phyloP scores from a whole-genome alignment of 2,113 vertebrate species.

The Eonycteris spelaea region DNA sequence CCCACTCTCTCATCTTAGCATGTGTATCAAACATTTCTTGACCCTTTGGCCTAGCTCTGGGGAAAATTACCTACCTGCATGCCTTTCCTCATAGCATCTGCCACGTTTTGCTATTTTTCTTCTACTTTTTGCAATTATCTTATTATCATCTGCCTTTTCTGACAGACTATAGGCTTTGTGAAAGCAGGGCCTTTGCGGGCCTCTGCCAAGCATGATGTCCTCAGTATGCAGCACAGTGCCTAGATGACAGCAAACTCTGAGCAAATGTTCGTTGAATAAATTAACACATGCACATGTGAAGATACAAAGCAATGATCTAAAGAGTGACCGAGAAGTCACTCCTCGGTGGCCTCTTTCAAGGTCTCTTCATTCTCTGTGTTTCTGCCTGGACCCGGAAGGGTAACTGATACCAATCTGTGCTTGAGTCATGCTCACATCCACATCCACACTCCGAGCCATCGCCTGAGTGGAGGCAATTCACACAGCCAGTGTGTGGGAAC shows the following conservation, averaged over 20 bases:
- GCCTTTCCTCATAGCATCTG: background rate
- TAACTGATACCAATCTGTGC: background rate
- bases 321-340: background rate
- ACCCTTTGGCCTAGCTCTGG: background rate
- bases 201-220: background rate
- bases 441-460: background rate
- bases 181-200: background rate
- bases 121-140: background rate
- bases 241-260: background rate
- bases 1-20: background rate
- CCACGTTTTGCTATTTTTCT: background rate
- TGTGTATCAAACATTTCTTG: background rate
- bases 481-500: rapidly evolving
- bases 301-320: background rate
- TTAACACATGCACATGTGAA: background rate
- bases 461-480: background rate
- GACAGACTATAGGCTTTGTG: background rate
- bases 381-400: background rate
- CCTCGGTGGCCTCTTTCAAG: background rate
- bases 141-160: background rate
- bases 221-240: background rate
- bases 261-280: background rate
- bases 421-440: background rate
- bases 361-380: background rate
- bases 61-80: background rate